Evolutionary conservation across 2,797 vertebrate genomes (phyloP), one percentile per base, ranked within the genome.

Genomic region (Sardinella longiceps): DNA sequence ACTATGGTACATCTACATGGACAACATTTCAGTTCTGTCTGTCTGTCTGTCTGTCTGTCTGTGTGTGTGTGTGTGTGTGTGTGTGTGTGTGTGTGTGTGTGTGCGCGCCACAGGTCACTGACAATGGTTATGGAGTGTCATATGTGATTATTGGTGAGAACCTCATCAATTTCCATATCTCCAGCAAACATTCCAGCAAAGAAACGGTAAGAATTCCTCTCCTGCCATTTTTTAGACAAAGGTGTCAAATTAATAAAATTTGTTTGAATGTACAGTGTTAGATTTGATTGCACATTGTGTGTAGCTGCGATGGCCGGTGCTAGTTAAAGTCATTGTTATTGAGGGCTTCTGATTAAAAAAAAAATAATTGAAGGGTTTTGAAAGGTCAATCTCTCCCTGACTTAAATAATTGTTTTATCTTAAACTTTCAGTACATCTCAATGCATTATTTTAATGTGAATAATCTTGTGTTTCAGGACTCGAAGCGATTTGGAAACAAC

Each of bases 41-140:
- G 11, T n/a, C n/a, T 51, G 60, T 20, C 37, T 39, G 0, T 58
- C 66, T 74, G 58, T n/a, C 23, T 33, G 77, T 83, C n/a, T n/a
- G n/a, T n/a, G n/a, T n/a, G n/a, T n/a, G n/a, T n/a, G n/a, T n/a
- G n/a, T n/a, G n/a, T n/a, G n/a, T n/a, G n/a, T n/a, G n/a, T n/a
- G n/a, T n/a, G n/a, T n/a, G n/a, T n/a, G n/a, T n/a, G n/a, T n/a
- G n/a, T n/a, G n/a, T n/a, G n/a, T n/a, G n/a, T n/a, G n/a, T n/a
- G n/a, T n/a, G n/a, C n/a, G n/a, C n/a, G 0, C n/a, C 28, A 0
- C 86, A 99, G 98, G 98, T 99, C 85, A 98, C 97, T 50, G 97
- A 99, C 87, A 98, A 99, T 51, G 98, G 98, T 81, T 99, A 99
- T 1, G 98, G 98, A 0, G 98, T 99, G 86, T 98, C 98, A 2